Evolutionary conservation across 1,140 invertebrate species (phyloP).

Genomic region (Oncopodura yosiiana): DNA sequence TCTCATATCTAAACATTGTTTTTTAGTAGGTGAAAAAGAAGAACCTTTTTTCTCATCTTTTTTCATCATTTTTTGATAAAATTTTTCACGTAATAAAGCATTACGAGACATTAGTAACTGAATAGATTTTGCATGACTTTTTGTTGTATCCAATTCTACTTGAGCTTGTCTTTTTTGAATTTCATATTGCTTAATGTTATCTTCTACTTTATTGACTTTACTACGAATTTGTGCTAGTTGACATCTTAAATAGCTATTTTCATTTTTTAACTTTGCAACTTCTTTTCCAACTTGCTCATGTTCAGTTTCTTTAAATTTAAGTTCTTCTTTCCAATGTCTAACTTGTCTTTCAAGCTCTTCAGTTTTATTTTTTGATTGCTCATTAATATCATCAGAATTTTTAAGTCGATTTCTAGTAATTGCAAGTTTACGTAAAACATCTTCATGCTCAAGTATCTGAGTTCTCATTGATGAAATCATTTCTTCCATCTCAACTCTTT

Average conservation of each 20-base stretch:
- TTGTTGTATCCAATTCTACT: conserved; percentile 12
- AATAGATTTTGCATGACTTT: conserved; percentile 19
- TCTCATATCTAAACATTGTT: no score
- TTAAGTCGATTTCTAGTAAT: conserved; percentile 2
- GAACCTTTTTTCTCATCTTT: no score
- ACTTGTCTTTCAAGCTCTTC: conserved; percentile 19
- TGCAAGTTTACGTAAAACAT: neutral
- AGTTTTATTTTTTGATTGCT: neutral
- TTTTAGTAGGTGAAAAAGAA: no score
- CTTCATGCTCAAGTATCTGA: conserved; percentile 3
- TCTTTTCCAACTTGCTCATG: conserved; percentile 4
- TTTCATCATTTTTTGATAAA: neutral
- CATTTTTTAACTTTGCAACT: conserved; percentile 8
- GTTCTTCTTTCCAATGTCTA: conserved; percentile 26
- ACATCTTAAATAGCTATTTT: conserved; percentile 16
- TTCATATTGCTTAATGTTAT: conserved; percentile 8
- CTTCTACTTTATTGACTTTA: conserved; percentile 8
- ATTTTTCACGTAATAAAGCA: neutral
- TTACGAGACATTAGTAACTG: conserved; percentile 18
- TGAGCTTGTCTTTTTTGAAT: conserved; percentile 1
- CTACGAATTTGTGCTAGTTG: conserved; percentile 10
- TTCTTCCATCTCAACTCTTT: conserved; percentile 10
- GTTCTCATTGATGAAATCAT: conserved; percentile 11
- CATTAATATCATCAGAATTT: neutral
- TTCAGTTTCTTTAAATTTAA: conserved; percentile 13